Evolutionary conservation across 2,888 invertebrate species (phyloP).

Genomic region (Cephalotes varians): DNA sequence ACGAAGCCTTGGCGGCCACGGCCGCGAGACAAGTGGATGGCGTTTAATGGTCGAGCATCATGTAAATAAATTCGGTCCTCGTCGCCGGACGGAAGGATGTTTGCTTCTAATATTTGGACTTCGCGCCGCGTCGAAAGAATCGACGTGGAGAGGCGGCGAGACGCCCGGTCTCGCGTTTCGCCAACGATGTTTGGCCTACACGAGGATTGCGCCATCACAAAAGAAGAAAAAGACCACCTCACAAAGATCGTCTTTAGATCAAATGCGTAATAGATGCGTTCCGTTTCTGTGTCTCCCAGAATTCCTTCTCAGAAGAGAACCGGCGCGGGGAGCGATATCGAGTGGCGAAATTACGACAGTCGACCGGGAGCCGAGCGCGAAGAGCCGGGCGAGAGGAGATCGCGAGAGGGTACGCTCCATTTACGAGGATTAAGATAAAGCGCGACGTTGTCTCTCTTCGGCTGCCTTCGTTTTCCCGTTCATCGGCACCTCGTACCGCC

Average conservation of each 20-base stretch:
- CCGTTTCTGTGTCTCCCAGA: constrained; percentile 9
- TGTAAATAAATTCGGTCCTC: constrained; percentile 73
- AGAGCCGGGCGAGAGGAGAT: background rate
- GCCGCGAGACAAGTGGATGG: constrained; percentile 70
- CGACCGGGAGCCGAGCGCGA: background rate
- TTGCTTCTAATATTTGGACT: constrained; percentile 74
- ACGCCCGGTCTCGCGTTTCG: constrained; percentile 30
- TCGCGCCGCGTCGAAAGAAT: constrained; percentile 62
- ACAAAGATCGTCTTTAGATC: constrained; percentile 26
- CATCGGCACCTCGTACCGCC: constrained; percentile 52
- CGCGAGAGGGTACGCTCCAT: constrained; percentile 60
- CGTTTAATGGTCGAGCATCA: constrained; percentile 72
- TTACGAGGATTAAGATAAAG: constrained; percentile 76
- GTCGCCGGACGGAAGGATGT: constrained; percentile 57
- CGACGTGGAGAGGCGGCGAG: constrained; percentile 28
- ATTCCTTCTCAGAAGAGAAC: constrained; percentile 30
- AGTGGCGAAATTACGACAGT: constrained; percentile 35
- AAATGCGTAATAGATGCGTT: constrained; percentile 24
- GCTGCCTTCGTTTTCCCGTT: constrained; percentile 47
- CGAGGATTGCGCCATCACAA: background rate
- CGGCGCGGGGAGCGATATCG: constrained; percentile 11
- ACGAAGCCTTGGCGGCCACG: constrained; percentile 44
- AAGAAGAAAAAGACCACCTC: constrained; percentile 26
- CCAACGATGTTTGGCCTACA: constrained; percentile 46
- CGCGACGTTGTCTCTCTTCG: constrained; percentile 53